phyloP scores from a whole-genome alignment of 2,888 invertebrate genomes.

The Mythimna ferrago region DNA sequence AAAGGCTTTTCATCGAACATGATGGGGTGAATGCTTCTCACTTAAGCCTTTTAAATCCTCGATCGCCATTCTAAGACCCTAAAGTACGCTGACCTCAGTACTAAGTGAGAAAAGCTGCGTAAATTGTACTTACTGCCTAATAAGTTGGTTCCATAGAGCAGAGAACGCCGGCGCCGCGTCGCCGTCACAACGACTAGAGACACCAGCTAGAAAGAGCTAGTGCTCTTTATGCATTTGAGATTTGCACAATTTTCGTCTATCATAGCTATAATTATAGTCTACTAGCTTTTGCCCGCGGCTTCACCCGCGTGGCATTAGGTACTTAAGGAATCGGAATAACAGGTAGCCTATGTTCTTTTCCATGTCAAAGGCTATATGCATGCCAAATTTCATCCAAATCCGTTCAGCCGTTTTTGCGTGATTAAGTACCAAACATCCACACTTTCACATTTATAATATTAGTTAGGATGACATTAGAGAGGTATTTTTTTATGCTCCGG shows the following conservation, averaged over 20 bases:
- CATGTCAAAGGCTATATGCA: too few relatives aligned
- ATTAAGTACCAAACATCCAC: too few relatives aligned
- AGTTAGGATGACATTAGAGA: too few relatives aligned
- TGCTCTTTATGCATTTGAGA: neutral
- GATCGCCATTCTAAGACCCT: slow-evolving; percentile 14
- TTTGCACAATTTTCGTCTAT: neutral
- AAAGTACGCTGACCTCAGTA: slow-evolving; percentile 37
- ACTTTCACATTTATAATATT: too few relatives aligned
- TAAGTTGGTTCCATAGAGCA: neutral
- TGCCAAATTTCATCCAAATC: too few relatives aligned
- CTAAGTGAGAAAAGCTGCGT: slow-evolving; percentile 16
- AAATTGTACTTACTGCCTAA: slow-evolving; percentile 26
- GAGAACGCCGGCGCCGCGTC: neutral
- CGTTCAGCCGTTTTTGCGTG: too few relatives aligned
- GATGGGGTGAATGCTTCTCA: slow-evolving; percentile 40
- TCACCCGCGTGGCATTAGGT: too few relatives aligned
- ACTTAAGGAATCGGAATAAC: too few relatives aligned
- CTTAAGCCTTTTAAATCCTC: slow-evolving; percentile 39
- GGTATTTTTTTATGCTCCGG: too few relatives aligned
- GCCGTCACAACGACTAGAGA: neutral
- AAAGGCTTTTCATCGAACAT: slow-evolving; percentile 17
- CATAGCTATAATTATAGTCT: too few relatives aligned
- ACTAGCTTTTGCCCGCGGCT: too few relatives aligned
- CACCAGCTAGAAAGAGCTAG: neutral
- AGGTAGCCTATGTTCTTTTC: too few relatives aligned